A percentile compares a stretch with the other conserved stretches of the same genome.
phyloP scores from a whole-genome alignment of 2,113 vertebrate genomes.

The Spermophilus dauricus region DNA sequence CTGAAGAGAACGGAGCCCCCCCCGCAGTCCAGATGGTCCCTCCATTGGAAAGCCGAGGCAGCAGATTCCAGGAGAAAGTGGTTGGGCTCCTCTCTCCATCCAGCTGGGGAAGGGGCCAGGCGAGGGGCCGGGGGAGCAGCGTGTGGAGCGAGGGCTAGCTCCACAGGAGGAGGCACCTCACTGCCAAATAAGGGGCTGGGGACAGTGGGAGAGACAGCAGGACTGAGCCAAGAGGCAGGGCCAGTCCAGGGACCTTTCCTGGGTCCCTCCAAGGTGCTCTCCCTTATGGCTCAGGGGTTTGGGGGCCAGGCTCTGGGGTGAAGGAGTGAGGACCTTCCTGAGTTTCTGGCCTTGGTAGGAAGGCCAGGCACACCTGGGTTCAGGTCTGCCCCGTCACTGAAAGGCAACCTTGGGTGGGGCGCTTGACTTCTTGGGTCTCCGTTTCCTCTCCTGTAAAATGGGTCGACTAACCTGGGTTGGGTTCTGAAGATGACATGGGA shows the following conservation, averaged over 20 bases:
- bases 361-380: neutral
- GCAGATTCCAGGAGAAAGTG: constrained; percentile 83
- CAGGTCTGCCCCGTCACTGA: neutral
- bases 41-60: constrained; percentile 74
- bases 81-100: constrained; percentile 76
- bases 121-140: neutral
- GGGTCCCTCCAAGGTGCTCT: neutral
- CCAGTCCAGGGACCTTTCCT: accelerated
- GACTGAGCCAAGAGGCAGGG: neutral
- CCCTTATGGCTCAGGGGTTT: too few relatives aligned
- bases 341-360: neutral
- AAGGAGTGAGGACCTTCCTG: neutral
- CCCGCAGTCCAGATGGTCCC: constrained; percentile 81
- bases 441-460: neutral
- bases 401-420: neutral
- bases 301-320: too few relatives aligned
- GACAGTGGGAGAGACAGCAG: neutral
- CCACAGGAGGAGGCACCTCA: neutral
- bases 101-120: constrained; percentile 36
- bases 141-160: neutral
- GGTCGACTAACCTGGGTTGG: neutral
- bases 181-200: neutral
- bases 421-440: neutral
- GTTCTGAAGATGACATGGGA: neutral
- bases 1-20: neutral